Percentiles rank a stretch among this genome's conserved stretches.
phyloP scores from a whole-genome alignment of 2,113 vertebrate species.

The Crotalus horridus region DNA sequence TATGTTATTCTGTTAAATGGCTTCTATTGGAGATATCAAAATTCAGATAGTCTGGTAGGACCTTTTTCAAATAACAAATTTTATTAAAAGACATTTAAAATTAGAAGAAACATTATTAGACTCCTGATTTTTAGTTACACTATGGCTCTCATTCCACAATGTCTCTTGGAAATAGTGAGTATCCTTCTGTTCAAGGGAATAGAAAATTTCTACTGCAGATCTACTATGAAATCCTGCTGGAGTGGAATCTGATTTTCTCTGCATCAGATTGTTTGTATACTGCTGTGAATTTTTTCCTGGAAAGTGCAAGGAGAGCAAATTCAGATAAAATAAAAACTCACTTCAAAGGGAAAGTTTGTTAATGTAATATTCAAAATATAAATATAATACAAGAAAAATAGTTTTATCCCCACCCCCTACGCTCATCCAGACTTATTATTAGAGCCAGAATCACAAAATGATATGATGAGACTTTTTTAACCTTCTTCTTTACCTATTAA shows the following conservation, averaged over 20 bases:
- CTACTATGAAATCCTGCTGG: background rate
- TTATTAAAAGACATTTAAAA: background rate
- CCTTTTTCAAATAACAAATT: background rate
- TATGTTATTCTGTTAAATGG: background rate
- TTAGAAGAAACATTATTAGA: background rate
- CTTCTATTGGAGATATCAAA: background rate
- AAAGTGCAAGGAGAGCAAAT: background rate
- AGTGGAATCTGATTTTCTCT: background rate
- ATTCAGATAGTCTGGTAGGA: background rate
- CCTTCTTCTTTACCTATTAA: conserved; percentile 13
- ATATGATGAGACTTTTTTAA: background rate
- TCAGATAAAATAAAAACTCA: background rate
- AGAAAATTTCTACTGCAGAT: background rate
- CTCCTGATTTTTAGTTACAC: background rate
- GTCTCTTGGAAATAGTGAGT: background rate
- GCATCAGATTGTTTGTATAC: background rate
- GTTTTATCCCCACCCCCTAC: conserved; percentile 11
- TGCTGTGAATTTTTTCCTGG: background rate
- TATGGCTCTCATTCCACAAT: background rate
- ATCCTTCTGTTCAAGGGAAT: background rate
- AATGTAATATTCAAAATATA: background rate
- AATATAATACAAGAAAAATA: background rate
- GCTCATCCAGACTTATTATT: background rate
- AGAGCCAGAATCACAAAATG: background rate
- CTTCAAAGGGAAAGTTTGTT: background rate